Percentiles rank a stretch among this genome's conserved stretches.
phyloP scores from a whole-genome alignment of 2,797 vertebrate species.

The Rhabdomys pumilio region DNA sequence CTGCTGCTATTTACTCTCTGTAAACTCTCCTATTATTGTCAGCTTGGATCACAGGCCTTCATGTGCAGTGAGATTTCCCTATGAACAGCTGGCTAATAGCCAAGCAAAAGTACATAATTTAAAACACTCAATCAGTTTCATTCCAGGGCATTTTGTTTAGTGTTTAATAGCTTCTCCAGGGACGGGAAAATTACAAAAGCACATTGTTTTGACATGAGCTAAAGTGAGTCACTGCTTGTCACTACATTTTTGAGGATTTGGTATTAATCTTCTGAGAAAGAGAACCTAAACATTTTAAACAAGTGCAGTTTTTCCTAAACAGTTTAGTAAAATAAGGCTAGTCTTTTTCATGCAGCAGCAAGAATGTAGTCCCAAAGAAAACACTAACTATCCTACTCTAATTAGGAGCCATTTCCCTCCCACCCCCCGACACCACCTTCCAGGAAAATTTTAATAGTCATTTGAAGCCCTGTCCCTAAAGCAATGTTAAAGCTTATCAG shows the following conservation, averaged over 20 bases:
- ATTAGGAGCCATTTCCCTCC: constrained; percentile 42
- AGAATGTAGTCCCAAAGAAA: constrained; percentile 56
- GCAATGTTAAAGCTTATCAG: constrained; percentile 12
- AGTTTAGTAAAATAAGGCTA: constrained; percentile 72
- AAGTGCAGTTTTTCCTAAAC: constrained; percentile 79
- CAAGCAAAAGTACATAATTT: constrained; percentile 88
- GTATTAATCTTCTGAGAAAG: constrained; percentile 83
- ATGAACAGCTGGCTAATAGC: constrained; percentile 86
- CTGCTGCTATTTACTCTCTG: constrained; percentile 84
- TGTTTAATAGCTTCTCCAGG: constrained; percentile 90
- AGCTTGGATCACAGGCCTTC: constrained; percentile 87
- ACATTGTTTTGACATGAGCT: constrained; percentile 89
- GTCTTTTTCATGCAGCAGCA: constrained; percentile 60
- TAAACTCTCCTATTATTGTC: constrained; percentile 90
- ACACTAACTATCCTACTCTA: not conserved
- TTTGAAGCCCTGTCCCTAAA: constrained; percentile 28
- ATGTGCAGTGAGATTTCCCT: constrained; percentile 83
- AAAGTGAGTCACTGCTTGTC: constrained; percentile 86
- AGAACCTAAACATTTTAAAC: constrained; percentile 75
- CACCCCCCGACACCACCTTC: constrained; percentile 60
- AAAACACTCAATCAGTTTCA: constrained; percentile 89
- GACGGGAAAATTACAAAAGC: constrained; percentile 89
- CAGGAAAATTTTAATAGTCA: constrained; percentile 54
- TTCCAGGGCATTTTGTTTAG: constrained; percentile 88
- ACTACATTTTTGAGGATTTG: constrained; percentile 86